These are phyloP conservation scores for Orgyia antiqua DNA, from an alignment of 2,888 invertebrate genomes.

Conservation along the genomic window DNA sequence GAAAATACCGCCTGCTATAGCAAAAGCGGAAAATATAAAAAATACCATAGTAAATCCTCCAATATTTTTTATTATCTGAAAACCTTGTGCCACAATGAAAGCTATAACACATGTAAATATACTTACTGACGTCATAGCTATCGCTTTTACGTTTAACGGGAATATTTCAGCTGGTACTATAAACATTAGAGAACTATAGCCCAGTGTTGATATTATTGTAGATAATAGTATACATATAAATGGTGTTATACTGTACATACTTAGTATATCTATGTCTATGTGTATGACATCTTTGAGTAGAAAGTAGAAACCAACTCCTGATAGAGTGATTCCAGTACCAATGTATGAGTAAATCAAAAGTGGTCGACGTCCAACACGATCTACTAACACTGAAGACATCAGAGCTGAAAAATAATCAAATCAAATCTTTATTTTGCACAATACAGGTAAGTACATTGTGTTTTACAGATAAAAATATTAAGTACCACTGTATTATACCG, in stretches of 20 bases:
- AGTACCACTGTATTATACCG: too few species aligned
- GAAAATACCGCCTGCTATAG: constrained; percentile 57
- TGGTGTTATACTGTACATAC: constrained; percentile 33
- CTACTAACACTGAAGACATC: constrained; percentile 37
- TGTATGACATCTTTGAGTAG: constrained; percentile 32
- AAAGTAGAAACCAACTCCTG: constrained; percentile 43
- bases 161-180: constrained; percentile 73
- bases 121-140: constrained; percentile 62
- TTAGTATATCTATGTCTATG: constrained; percentile 12
- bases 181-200: constrained; percentile 59
- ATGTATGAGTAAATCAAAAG: constrained; percentile 50
- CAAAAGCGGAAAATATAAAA: constrained; percentile 56
- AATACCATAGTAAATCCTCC: constrained; percentile 61
- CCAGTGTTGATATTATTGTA: constrained; percentile 42
- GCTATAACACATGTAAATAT: constrained; percentile 61
- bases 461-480: too few species aligned
- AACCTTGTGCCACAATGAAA: constrained; percentile 57
- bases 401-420: constrained; percentile 32
- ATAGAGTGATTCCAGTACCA: constrained; percentile 35
- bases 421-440: too few species aligned
- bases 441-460: too few species aligned
- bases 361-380: constrained; percentile 51
- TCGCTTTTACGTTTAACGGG: constrained; percentile 69
- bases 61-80: constrained; percentile 56
- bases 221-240: constrained; percentile 50